Evolutionary conservation across 2,888 invertebrate genomes (phyloP).

Genomic region (Osmoderma eremita): DNA sequence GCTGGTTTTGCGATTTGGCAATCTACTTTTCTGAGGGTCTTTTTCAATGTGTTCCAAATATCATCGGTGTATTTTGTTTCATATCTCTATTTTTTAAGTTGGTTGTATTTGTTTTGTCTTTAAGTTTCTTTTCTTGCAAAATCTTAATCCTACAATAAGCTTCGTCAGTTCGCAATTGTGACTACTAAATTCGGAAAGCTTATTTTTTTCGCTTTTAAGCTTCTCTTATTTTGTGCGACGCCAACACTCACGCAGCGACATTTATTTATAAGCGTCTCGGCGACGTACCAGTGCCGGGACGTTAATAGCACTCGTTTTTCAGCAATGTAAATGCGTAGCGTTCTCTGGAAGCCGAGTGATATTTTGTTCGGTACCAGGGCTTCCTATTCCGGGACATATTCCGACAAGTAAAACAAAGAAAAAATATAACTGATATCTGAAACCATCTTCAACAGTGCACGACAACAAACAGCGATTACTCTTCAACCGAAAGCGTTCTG

Average conservation of each 20-base stretch:
- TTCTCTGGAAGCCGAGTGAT: conserved; percentile 3
- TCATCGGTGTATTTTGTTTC: no score
- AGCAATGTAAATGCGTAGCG: conserved; percentile 14
- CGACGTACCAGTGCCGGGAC: conserved; percentile 2
- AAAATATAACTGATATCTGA: conserved; percentile 4
- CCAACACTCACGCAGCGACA: conserved; percentile 1
- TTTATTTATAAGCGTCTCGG: conserved; percentile 26
- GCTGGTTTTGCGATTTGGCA: no score
- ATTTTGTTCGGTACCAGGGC: conserved; percentile 5
- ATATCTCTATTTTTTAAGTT: no score
- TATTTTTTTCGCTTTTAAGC: neutral
- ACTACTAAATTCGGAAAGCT: no score
- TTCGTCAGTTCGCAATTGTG: no score
- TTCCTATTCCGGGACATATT: no score
- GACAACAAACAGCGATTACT: conserved; percentile 32
- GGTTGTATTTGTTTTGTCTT: no score
- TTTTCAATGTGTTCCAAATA: no score
- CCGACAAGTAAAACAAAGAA: neutral
- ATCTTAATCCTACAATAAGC: no score
- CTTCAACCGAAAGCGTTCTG: conserved; percentile 7
- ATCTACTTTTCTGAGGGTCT: no score
- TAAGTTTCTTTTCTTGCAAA: no score
- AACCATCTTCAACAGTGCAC: conserved; percentile 20
- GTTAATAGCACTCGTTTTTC: conserved; percentile 17
- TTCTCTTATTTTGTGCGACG: neutral